Evolutionary conservation across 2,888 invertebrate species (phyloP).

Genomic region (Philereme vetulata): DNA sequence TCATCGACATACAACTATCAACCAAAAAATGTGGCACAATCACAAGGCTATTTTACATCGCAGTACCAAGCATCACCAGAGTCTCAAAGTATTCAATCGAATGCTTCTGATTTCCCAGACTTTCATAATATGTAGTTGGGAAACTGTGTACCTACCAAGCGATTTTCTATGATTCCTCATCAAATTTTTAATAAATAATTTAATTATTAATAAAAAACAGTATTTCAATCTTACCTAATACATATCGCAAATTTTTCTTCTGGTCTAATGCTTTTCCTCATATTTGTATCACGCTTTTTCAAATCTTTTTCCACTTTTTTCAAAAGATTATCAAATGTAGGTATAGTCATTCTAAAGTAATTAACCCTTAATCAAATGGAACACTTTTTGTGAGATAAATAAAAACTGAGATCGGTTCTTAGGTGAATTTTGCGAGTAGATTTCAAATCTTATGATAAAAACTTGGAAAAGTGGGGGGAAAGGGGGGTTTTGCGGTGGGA

Average conservation of each 20-base stretch:
- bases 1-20: conserved; percentile 38
- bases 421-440: too few species aligned
- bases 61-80: conserved; percentile 37
- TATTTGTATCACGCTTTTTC: conserved; percentile 40
- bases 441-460: too few species aligned
- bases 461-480: too few species aligned
- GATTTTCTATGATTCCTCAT: conserved; percentile 37
- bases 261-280: conserved; percentile 39
- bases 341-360: conserved; percentile 38
- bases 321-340: conserved; percentile 36
- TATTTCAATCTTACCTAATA: conserved; percentile 38
- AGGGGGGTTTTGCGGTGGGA: too few species aligned
- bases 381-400: too few species aligned
- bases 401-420: too few species aligned
- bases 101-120: conserved; percentile 40
- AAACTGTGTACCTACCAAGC: conserved; percentile 36
- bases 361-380: too few species aligned
- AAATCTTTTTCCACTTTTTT: conserved; percentile 34
- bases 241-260: conserved; percentile 41
- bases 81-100: conserved; percentile 37
- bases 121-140: conserved; percentile 39
- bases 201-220: conserved; percentile 35
- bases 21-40: conserved; percentile 36
- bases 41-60: conserved; percentile 38
- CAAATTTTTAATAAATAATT: conserved; percentile 36